A percentile compares a stretch with the other conserved stretches of the same genome.
phyloP scores from a whole-genome alignment of 2,888 invertebrate species.

The Drosophila emarginata region DNA sequence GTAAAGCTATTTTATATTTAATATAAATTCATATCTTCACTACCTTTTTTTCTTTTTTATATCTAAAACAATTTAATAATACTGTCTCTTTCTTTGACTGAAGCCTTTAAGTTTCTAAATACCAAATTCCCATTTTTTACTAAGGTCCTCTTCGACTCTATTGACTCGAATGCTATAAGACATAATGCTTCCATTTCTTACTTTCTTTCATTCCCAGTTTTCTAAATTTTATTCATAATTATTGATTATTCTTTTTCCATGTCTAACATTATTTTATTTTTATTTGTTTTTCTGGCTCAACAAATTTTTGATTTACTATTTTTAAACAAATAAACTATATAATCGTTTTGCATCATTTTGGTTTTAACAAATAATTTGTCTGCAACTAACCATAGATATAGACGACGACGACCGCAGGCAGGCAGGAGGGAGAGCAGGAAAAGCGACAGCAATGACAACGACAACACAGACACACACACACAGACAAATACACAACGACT shows the following conservation, averaged over 20 bases:
- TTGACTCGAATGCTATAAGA: no score
- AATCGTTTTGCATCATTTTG: conserved; percentile 32
- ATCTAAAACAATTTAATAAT: no score
- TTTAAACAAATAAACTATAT: neutral
- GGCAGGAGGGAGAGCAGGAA: neutral
- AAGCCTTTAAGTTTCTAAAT: no score
- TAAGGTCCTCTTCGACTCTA: no score
- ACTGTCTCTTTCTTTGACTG: no score
- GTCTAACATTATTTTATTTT: conserved; percentile 4
- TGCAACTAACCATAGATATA: conserved; percentile 7
- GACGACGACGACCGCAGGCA: neutral
- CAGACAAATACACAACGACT: conserved; percentile 26
- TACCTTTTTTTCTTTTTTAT: no score
- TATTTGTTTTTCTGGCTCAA: neutral
- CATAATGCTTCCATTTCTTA: neutral
- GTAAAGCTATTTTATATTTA: no score
- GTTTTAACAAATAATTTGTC: conserved; percentile 15
- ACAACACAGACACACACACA: conserved; percentile 22
- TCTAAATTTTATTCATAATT: neutral
- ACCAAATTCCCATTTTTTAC: no score
- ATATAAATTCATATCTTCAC: no score
- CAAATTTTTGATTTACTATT: neutral
- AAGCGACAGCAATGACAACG: conserved; percentile 26
- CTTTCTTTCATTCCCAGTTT: neutral
- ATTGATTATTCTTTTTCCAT: neutral